Conservation (phyloP, 2,113 vertebrate species). For the Bubo scandiacus region DNA sequence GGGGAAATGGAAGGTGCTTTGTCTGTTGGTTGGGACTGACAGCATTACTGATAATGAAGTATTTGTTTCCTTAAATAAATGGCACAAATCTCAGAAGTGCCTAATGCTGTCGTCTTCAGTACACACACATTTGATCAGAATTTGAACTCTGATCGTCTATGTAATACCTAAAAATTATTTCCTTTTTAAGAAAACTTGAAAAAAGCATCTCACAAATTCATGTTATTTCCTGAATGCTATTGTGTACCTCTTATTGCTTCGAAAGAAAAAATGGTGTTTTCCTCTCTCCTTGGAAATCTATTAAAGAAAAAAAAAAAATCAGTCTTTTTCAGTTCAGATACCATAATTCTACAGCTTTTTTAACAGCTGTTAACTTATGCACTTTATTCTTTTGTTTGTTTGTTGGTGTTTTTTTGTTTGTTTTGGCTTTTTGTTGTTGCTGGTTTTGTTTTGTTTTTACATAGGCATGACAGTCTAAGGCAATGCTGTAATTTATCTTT, state of each 20-base stretch:
- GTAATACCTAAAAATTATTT: background rate
- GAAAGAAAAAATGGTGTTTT: background rate
- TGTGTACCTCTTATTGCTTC: background rate
- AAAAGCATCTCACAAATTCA: background rate
- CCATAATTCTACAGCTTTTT: background rate
- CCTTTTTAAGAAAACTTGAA: background rate
- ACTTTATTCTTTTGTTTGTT: background rate
- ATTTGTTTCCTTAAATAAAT: conserved; percentile 46
- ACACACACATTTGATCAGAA: background rate
- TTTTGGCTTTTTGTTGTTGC: background rate
- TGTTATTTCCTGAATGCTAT: background rate
- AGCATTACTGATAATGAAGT: conserved; percentile 25
- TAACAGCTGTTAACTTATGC: background rate
- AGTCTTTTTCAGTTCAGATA: background rate
- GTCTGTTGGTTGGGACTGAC: conserved; percentile 1
- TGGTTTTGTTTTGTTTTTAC: background rate
- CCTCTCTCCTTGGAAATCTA: background rate
- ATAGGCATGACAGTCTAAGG: background rate
- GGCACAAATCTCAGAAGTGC: background rate
- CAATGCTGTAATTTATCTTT: background rate
- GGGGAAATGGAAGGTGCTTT: conserved; percentile 33
- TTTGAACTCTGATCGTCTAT: background rate
- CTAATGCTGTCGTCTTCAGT: background rate
- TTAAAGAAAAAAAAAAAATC: background rate
- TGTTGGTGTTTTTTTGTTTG: background rate